These are phyloP conservation scores for Naja naja DNA, from an alignment of 2,113 vertebrate species.

Conservation along the genomic window DNA sequence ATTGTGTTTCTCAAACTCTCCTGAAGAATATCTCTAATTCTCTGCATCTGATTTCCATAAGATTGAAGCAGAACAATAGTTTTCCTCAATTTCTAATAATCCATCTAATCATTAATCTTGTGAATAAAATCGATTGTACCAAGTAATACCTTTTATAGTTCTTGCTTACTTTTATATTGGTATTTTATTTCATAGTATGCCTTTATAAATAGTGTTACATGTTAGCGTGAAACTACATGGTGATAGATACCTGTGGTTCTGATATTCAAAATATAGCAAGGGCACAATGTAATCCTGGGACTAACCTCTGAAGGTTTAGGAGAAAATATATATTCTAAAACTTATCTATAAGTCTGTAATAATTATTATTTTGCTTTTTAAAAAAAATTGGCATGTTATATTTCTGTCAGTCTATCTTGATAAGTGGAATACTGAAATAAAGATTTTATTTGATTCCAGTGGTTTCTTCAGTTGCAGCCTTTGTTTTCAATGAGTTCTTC, in stretches of 20 bases:
- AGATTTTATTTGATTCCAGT: slow-evolving; percentile 56
- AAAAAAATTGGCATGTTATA: background rate
- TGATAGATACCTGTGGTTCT: background rate
- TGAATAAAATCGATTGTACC: background rate
- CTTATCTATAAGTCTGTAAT: slow-evolving; percentile 13
- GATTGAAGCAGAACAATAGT: background rate
- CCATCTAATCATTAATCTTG: background rate
- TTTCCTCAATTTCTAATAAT: background rate
- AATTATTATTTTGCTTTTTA: background rate
- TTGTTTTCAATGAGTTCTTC: slow-evolving; percentile 88
- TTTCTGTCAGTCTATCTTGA: background rate
- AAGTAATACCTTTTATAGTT: background rate
- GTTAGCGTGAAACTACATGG: background rate
- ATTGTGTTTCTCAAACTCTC: background rate
- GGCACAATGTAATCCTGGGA: background rate
- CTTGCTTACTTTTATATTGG: background rate
- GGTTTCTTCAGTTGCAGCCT: slow-evolving; percentile 67
- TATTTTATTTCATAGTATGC: background rate
- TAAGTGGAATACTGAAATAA: background rate
- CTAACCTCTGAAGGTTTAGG: background rate
- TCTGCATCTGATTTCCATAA: background rate
- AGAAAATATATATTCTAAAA: background rate
- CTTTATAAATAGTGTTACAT: background rate
- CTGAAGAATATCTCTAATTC: background rate
- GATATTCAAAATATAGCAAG: background rate